Evolutionary conservation across 1,140 invertebrate genomes (phyloP).

Genomic region (Rhagoletis pomonella): DNA sequence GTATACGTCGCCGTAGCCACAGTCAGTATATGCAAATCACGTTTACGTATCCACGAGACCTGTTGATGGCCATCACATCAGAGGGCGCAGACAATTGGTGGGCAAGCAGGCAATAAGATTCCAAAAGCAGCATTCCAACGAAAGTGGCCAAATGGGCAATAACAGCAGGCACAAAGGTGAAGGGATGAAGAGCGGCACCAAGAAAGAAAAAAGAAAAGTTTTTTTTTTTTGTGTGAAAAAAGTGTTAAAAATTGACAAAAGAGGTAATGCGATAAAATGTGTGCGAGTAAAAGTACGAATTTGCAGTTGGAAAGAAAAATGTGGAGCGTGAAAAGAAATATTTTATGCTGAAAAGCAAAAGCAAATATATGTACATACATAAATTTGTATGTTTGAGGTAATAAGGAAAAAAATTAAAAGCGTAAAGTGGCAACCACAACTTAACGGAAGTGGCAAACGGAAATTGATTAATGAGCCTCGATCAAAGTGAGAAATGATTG

Average conservation of each 20-base stretch:
- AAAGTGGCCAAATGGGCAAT: not conserved
- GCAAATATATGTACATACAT: too few relatives aligned
- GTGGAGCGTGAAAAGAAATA: not conserved
- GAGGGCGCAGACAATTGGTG: not conserved
- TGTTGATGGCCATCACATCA: slow-evolving; percentile 63
- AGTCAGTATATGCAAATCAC: slow-evolving; percentile 85
- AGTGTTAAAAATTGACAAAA: not conserved
- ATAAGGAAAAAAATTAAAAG: not conserved
- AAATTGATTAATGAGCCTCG: slow-evolving; percentile 54
- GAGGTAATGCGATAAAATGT: not conserved
- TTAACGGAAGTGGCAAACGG: slow-evolving; percentile 8
- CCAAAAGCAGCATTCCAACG: not conserved
- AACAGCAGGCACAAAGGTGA: not conserved
- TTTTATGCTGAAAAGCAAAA: not conserved
- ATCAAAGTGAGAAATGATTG: slow-evolving; percentile 30
- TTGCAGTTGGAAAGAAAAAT: not conserved
- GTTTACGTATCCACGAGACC: slow-evolving; percentile 86
- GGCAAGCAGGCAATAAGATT: not conserved
- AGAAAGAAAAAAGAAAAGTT: slow-evolving; percentile 11
- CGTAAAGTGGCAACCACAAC: not conserved
- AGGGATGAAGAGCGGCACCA: not conserved
- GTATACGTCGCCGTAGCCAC: slow-evolving; percentile 85
- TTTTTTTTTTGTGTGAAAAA: slow-evolving; percentile 5
- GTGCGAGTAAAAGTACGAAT: not conserved
- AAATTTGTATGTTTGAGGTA: too few relatives aligned